These are phyloP conservation scores for Fulica atra DNA, from an alignment of 2,113 vertebrate species.

Conservation along the genomic window DNA sequence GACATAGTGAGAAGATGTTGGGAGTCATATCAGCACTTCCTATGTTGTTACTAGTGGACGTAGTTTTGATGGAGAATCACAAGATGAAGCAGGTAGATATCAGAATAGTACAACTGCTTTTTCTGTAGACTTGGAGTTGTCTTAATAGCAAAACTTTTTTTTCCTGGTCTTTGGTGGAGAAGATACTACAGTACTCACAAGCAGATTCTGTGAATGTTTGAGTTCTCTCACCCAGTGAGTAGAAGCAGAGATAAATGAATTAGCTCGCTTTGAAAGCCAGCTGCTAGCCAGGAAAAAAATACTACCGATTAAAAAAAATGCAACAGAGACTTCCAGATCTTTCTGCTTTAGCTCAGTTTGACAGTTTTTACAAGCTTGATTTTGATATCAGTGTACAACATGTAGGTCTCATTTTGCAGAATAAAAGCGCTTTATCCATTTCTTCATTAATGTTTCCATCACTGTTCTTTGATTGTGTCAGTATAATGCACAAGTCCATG, in stretches of 20 bases:
- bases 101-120: not conserved
- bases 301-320: not conserved
- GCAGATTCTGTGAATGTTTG: not conserved
- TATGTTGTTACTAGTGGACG: not conserved
- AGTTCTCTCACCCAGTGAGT: not conserved
- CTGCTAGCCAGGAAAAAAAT: not conserved
- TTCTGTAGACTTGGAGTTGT: not conserved
- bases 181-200: not conserved
- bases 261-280: not conserved
- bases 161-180: not conserved
- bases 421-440: constrained; percentile 37
- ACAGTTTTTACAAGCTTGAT: constrained; percentile 13
- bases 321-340: not conserved
- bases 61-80: not conserved
- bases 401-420: constrained; percentile 4
- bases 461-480: not conserved
- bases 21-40: not conserved
- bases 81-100: not conserved
- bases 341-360: not conserved
- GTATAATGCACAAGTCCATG: not conserved
- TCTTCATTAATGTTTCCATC: constrained; percentile 15
- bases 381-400: constrained; percentile 42
- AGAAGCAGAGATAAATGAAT: not conserved
- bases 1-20: not conserved
- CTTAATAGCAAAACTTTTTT: not conserved